phyloP scores from a whole-genome alignment of 2,113 vertebrate species.

The Anhinga rufa region DNA sequence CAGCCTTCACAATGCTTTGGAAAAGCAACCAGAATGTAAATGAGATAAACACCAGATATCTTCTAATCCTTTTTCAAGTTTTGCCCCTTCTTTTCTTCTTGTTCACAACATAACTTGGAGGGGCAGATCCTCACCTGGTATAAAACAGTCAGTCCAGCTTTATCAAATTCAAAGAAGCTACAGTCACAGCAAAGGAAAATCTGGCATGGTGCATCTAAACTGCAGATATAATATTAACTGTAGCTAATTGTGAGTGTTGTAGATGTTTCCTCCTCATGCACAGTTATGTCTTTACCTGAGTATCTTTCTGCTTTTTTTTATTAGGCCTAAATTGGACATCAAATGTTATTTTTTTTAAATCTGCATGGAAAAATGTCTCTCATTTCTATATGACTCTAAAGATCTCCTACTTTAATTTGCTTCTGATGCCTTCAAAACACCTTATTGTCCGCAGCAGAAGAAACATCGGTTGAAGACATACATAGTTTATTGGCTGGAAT shows the following conservation, averaged over 20 bases:
- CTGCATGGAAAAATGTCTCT: conserved; percentile 22
- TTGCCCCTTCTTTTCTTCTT: conserved; percentile 11
- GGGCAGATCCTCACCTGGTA: conserved; percentile 15
- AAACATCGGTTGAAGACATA: conserved; percentile 60
- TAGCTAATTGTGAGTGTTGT: conserved; percentile 11
- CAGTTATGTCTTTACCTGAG: conserved; percentile 49
- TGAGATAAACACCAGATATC: conserved; percentile 31
- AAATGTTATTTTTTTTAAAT: conserved; percentile 3
- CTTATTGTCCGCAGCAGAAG: background rate
- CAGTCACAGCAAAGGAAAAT: background rate
- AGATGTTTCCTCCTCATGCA: conserved; percentile 37
- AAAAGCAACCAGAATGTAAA: conserved; percentile 25
- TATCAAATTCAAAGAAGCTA: conserved; percentile 34
- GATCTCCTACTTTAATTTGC: conserved; percentile 52
- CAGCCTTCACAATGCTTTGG: background rate
- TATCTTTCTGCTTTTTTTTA: conserved; percentile 57
- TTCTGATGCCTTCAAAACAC: conserved; percentile 48
- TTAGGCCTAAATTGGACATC: conserved; percentile 44
- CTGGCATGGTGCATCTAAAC: conserved; percentile 1
- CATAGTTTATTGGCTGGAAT: conserved; percentile 35
- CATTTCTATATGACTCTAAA: background rate
- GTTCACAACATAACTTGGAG: conserved; percentile 7
- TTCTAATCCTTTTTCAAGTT: conserved; percentile 17
- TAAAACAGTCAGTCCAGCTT: conserved; percentile 35
- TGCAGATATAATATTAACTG: conserved; percentile 2